Evolutionary conservation across 2,888 invertebrate species (phyloP).

Genomic region (Nipponacmea schrenckii): DNA sequence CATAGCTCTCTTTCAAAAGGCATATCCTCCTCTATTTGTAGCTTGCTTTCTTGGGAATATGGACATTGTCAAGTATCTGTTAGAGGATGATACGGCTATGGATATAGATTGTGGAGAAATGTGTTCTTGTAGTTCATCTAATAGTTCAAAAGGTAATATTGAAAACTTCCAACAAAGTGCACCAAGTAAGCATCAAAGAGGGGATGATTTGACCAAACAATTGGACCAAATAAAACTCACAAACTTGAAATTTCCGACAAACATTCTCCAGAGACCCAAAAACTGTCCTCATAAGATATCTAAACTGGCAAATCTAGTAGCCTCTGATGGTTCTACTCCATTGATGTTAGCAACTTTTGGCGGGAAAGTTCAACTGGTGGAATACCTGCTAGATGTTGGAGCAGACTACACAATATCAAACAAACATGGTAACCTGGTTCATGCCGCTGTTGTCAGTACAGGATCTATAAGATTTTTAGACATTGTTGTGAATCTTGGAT

Average conservation of each 20-base stretch:
- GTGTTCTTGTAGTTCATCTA: constrained; percentile 9
- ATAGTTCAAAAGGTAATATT: neutral
- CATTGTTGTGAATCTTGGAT: constrained; percentile 35
- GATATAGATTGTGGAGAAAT: neutral
- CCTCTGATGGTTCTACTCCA: constrained; percentile 37
- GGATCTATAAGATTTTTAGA: constrained; percentile 26
- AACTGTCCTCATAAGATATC: neutral
- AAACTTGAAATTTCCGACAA: neutral
- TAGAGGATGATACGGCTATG: constrained; percentile 19
- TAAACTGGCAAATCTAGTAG: constrained; percentile 30
- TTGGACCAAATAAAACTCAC: neutral
- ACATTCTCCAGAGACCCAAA: neutral
- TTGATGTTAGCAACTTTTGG: constrained; percentile 42
- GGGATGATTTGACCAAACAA: neutral
- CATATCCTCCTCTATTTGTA: constrained; percentile 41
- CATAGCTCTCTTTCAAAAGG: constrained; percentile 35
- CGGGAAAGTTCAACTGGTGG: constrained; percentile 33
- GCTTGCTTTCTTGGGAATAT: constrained; percentile 30
- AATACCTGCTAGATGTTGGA: constrained; percentile 36
- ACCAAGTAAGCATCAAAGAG: neutral
- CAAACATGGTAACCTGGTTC: constrained; percentile 40
- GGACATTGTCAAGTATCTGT: constrained; percentile 22
- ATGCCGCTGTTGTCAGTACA: constrained; percentile 40
- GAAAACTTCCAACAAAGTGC: neutral
- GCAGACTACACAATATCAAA: constrained; percentile 35